Base-by-base conservation (phyloP, 37 sponge, comb jelly and placozoan genomes). In the Diacarnus erythraeanus region DNA sequence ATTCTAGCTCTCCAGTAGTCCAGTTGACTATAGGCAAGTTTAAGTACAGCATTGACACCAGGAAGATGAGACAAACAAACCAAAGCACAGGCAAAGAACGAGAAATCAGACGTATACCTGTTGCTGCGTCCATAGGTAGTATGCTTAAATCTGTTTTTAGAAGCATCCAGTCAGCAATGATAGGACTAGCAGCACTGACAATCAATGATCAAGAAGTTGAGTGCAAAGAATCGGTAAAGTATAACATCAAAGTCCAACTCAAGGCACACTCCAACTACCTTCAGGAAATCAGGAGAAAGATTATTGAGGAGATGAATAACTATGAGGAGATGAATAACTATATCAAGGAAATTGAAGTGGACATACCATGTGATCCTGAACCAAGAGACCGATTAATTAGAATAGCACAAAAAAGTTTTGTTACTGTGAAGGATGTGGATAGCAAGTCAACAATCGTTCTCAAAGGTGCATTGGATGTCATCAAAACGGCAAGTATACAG, bases 31-130 rank as follows among this genome's bases (percentile, higher is more conserved):
- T n/a, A 15, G 51, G 51, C 51, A 47, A 12, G 12, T 47, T 47
- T 47, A 12, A 47, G 12, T 47, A 47, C 51, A 12, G 12, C 10
- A 47, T 47, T 15, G 51, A 47, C 12, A 47, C 30, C 43, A 6
- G 1, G 25, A 44, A 40, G 43, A 73, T 40, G 47, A 73, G 30
- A n/a, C 44, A 42, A n/a, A 73, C 22, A 18, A 73, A 73, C 43
- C 5, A 9, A 1, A 38, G 35, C 2, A 73, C 54, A 27, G 17
- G 29, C 25, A 31, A 44, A 25, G 43, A 73, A n/a, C 23, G 74
- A 1, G 2, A 47, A 6, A 70, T 70, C 36, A 34, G 36, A 27
- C 40, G 23, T 10, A 27, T 25, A 8, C 21, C 6, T 47, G 12
- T 47, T 47, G 12, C 51, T 15, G 51, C 10, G 12, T 15, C 12